Evolutionary conservation across 2,888 invertebrate genomes (phyloP).

Genomic region (Cerastis leucographa): DNA sequence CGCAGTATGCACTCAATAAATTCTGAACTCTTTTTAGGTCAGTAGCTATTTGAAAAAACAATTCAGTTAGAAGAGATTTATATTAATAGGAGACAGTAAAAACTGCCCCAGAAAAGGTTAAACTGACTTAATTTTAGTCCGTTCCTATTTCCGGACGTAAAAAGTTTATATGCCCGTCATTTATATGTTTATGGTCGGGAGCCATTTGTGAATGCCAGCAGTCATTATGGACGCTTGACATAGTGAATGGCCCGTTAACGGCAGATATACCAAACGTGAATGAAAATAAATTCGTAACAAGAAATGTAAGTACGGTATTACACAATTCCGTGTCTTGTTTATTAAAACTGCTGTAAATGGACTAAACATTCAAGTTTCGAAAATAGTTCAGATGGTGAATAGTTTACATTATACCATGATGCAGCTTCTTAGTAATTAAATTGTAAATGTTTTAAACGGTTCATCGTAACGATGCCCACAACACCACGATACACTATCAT

Average conservation of each 20-base stretch:
- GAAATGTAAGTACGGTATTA: conserved; percentile 43
- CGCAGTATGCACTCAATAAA: conserved; percentile 29
- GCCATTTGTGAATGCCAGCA: conserved; percentile 61
- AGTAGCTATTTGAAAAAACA: conserved; percentile 32
- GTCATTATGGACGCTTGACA: conserved; percentile 62
- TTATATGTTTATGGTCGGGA: conserved; percentile 62
- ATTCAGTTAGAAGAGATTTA: conserved; percentile 34
- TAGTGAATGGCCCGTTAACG: conserved; percentile 52
- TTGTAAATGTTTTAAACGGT: neutral
- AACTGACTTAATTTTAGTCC: conserved; percentile 55
- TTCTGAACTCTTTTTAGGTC: conserved; percentile 37
- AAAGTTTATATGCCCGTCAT: conserved; percentile 58
- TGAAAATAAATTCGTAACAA: conserved; percentile 48
- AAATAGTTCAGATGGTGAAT: conserved; percentile 10
- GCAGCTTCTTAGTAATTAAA: conserved; percentile 65
- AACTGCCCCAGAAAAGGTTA: conserved; percentile 40
- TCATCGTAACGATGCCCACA: too few relatives aligned
- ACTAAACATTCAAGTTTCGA: conserved; percentile 12
- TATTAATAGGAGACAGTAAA: conserved; percentile 23
- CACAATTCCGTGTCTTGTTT: conserved; percentile 47
- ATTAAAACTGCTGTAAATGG: conserved; percentile 1
- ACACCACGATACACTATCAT: neutral
- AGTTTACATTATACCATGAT: neutral
- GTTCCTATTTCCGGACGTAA: conserved; percentile 65
- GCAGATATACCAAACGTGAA: conserved; percentile 45